Base-by-base conservation (phyloP, 2,888 invertebrate species). In the Nomada fabriciana region DNA sequence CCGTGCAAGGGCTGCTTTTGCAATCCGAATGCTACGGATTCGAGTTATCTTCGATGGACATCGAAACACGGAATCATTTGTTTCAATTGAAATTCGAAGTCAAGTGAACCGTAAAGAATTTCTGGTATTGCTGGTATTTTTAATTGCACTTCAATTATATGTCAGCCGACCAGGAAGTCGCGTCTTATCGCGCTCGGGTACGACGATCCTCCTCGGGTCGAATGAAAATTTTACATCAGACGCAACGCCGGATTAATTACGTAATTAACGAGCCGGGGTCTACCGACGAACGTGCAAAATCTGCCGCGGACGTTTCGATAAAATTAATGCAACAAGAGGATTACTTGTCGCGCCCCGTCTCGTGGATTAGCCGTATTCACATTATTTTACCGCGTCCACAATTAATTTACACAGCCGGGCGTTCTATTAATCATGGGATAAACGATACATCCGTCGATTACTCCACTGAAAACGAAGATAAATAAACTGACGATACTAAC, bases 351-450 rank as follows among this genome's bases (percentile, higher is more conserved):
- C 25, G 29, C 15, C 15, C 29, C 15, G 50, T 29, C 23, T 29
- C 50, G 47, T 4, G 29, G 47, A 64, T 64, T 57, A 57, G 57
- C 29, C 65, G 43, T 36, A 25, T 57, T 65, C 64, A n/a, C 55
- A 50, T 64, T 57, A 57, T 20, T 73, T 47, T 64, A 36, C 29
- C 64, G 55, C 53, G 61, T 36, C 15, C 52, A 7, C 20, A 29
- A 69, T 71, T 71, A 71, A 71, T 29, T 60, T 60, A 71, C 52
- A 61, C n/a, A 15, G 47, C 36, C n/a, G 10, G 25, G 7, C 25
- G 25, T 18, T 11, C 43, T 15, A 71, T 71, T 71, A 71, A 61
- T 61, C 71, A 61, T 18, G 23, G 60, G 50, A 61, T 13, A 15
- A 52, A 52, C 36, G 50, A 36, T 71, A 42, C 43, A 20, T 23